Evolutionary conservation across 2,888 invertebrate genomes (phyloP).

Genomic region (Tanypteryx hageni): DNA sequence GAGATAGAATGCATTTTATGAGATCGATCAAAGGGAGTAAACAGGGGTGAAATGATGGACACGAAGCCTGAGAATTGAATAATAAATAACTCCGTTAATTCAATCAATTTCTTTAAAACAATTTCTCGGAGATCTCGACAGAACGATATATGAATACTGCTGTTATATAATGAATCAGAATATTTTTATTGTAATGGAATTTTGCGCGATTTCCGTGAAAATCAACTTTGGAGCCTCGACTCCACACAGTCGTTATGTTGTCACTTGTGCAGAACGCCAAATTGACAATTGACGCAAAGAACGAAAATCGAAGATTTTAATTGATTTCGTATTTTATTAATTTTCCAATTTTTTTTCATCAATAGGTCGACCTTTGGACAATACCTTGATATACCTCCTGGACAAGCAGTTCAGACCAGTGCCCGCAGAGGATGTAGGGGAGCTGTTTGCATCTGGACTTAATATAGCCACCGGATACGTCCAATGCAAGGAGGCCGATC

Average conservation of each 20-base stretch:
- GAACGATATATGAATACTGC: too few species aligned
- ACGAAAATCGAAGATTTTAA: conserved; percentile 28
- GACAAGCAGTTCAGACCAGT: conserved; percentile 86
- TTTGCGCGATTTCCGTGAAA: too few species aligned
- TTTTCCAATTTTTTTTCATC: conserved; percentile 55
- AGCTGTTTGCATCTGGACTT: conserved; percentile 87
- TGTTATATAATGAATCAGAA: too few species aligned
- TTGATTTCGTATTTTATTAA: background rate
- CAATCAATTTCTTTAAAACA: too few species aligned
- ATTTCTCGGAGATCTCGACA: too few species aligned
- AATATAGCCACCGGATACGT: conserved; percentile 91
- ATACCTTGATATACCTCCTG: conserved; percentile 88
- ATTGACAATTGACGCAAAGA: background rate
- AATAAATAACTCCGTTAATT: too few species aligned
- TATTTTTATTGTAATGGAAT: too few species aligned
- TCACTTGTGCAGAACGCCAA: background rate
- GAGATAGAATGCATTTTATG: too few species aligned
- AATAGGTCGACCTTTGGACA: conserved; percentile 85
- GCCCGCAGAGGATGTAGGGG: conserved; percentile 85
- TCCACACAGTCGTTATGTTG: background rate
- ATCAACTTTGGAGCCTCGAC: too few species aligned
- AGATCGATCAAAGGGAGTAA: too few species aligned
- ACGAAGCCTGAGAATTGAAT: too few species aligned
- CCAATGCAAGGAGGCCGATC: conserved; percentile 82
- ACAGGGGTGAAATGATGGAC: too few species aligned